Conservation (phyloP, 2,797 vertebrate genomes). For the Bryconaethiops microstoma region DNA sequence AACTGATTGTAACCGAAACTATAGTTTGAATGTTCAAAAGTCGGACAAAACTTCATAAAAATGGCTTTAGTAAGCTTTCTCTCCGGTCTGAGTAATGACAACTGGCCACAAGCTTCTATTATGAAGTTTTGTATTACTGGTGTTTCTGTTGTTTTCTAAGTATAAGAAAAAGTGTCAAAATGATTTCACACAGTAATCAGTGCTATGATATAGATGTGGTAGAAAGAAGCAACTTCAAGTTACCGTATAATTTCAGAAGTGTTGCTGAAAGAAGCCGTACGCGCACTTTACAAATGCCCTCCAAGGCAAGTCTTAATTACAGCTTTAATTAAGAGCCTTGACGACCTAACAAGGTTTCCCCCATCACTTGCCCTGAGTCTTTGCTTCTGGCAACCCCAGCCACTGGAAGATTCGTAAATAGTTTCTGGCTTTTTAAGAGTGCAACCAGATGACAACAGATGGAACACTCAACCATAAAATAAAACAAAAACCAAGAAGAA, state of each 20-base stretch:
- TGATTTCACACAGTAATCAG: background rate
- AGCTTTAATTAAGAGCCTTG: slow-evolving; percentile 76
- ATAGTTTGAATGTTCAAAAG: background rate
- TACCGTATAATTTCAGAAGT: slow-evolving; percentile 3
- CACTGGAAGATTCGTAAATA: slow-evolving; percentile 71
- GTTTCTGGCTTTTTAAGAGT: slow-evolving; percentile 74
- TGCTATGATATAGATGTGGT: background rate
- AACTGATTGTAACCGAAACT: background rate
- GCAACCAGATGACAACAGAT: slow-evolving; percentile 77
- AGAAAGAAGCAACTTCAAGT: background rate
- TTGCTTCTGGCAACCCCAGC: slow-evolving; percentile 68
- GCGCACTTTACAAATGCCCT: slow-evolving; percentile 18
- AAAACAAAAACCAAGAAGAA: slow-evolving; percentile 36
- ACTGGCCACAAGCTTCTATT: background rate
- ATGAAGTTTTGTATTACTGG: background rate
- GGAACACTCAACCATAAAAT: slow-evolving; percentile 73
- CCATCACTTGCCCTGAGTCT: slow-evolving; percentile 73
- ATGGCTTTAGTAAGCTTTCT: background rate
- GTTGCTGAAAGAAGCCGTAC: background rate
- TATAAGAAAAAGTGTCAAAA: background rate
- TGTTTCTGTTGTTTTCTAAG: background rate
- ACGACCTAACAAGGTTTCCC: slow-evolving; percentile 80
- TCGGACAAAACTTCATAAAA: background rate
- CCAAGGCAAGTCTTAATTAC: slow-evolving; percentile 58
- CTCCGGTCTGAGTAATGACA: background rate